Evolutionary conservation across 2,113 vertebrate genomes (phyloP), one percentile per base, ranked within the genome.

Genomic region (Nothoprocta perdicaria): DNA sequence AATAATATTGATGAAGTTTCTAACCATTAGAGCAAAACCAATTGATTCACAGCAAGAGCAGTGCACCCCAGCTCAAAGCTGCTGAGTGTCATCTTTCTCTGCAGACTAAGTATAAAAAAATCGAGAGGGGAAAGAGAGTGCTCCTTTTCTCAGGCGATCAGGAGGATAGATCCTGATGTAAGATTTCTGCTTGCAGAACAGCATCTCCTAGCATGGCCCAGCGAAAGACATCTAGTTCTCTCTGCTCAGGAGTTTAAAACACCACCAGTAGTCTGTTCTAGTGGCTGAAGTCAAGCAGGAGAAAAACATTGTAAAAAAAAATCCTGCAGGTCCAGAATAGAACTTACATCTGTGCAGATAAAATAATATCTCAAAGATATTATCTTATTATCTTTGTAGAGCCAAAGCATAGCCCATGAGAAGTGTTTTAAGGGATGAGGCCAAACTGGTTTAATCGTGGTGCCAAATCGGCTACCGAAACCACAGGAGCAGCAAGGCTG

Each of bases 31-130:
- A 79, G 16, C 57, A 62, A 72, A 9, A 9, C 40, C 45, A 23
- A 2, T 33, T 38, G 35, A 57, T 79, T 77, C 17, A 23, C 0
- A 0, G 7, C 26, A 88, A 75, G 24, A 68, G 58, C 27, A 10
- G 31, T 13, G 6, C 22, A 12, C 6, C 12, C 33, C 31, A 65
- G 63, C 50, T 63, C 55, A 71, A 72, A 55, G 43, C 78, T 55
- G 75, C 50, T 71, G 91, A 13, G 10, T 21, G 26, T 43, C 46
- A 61, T 57, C 73, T 38, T 82, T 82, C 52, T 62, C 60, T 85
- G 50, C 38, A 73, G 26, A 81, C 19, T 43, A 61, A 21, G 8
- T 11, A 75, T 0, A n/a, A 31, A 35, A 52, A 41, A 7, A 1
- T 2, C 3, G 4, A 7, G 2, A 1, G 15, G 17, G 29, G 27